Percentiles rank a stretch among this genome's conserved stretches.
These are phyloP conservation scores for Mirounga angustirostris DNA, from an alignment of 2,113 vertebrate species.

Conservation along the genomic window DNA sequence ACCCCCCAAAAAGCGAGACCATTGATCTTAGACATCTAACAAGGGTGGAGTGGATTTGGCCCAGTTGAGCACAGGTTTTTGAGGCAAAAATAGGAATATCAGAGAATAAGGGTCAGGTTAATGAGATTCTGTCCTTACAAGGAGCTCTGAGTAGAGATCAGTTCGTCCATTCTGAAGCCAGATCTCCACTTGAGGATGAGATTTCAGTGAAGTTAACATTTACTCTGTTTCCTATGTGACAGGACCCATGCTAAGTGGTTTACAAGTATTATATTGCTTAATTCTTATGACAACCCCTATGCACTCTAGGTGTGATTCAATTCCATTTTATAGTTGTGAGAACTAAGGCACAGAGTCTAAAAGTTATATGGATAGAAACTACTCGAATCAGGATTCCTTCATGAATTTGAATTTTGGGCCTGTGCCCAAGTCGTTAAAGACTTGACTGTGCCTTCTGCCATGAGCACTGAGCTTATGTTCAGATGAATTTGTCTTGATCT, in stretches of 20 bases:
- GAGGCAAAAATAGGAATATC: not conserved
- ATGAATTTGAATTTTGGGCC: not conserved
- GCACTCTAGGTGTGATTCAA: not conserved
- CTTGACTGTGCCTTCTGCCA: not conserved
- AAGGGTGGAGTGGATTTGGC: not conserved
- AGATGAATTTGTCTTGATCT: not conserved
- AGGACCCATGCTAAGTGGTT: not conserved
- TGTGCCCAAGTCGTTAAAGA: not conserved
- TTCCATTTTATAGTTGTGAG: not conserved
- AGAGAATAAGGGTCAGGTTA: not conserved
- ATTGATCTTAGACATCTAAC: not conserved
- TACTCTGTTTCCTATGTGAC: not conserved
- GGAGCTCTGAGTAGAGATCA: not conserved
- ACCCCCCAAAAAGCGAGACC: not conserved
- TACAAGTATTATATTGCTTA: not conserved
- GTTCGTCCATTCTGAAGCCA: not conserved
- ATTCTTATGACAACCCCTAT: not conserved
- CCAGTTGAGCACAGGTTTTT: not conserved
- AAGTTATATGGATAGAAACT: not conserved
- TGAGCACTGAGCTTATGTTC: not conserved
- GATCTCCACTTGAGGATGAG: not conserved
- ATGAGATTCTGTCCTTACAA: not conserved
- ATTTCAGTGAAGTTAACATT: not conserved
- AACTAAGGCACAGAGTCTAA: not conserved
- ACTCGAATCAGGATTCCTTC: not conserved